These are phyloP conservation scores for Fopius arisanus DNA, from an alignment of 1,140 invertebrate genomes.

Conservation along the genomic window DNA sequence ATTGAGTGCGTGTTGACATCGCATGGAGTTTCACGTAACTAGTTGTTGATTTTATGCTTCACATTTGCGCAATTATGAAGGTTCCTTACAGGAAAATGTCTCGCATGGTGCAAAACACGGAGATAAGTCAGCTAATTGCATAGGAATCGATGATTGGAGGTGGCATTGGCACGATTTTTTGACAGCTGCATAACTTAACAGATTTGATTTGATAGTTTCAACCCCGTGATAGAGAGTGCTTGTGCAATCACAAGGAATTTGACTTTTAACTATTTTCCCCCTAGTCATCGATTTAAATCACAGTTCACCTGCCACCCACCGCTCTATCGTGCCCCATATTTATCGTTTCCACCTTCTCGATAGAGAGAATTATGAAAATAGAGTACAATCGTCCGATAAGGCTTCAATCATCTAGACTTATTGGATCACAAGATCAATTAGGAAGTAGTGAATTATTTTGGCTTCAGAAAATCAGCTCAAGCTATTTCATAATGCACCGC, in stretches of 20 bases:
- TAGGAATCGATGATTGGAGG: slow-evolving; percentile 1
- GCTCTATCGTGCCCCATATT: too few species aligned
- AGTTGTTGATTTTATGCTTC: background rate
- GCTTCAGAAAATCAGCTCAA: slow-evolving; percentile 12
- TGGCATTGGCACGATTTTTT: slow-evolving; percentile 27
- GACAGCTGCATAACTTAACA: background rate
- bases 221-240: background rate
- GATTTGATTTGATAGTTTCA: background rate
- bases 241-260: background rate
- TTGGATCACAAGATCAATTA: background rate
- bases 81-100: background rate
- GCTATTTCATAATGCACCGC: background rate
- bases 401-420: slow-evolving; percentile 13
- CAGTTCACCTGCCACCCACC: too few species aligned
- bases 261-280: too few species aligned
- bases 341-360: background rate
- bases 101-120: background rate
- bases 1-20: slow-evolving; percentile 8
- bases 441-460: background rate
- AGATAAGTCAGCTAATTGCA: background rate
- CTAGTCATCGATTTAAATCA: too few species aligned
- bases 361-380: background rate
- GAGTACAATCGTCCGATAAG: background rate
- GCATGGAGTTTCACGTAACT: slow-evolving; percentile 2
- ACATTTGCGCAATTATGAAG: slow-evolving; percentile 19